These are phyloP conservation scores for Macrosiphum euphorbiae DNA, from an alignment of 2,888 invertebrate genomes.

Conservation along the genomic window DNA sequence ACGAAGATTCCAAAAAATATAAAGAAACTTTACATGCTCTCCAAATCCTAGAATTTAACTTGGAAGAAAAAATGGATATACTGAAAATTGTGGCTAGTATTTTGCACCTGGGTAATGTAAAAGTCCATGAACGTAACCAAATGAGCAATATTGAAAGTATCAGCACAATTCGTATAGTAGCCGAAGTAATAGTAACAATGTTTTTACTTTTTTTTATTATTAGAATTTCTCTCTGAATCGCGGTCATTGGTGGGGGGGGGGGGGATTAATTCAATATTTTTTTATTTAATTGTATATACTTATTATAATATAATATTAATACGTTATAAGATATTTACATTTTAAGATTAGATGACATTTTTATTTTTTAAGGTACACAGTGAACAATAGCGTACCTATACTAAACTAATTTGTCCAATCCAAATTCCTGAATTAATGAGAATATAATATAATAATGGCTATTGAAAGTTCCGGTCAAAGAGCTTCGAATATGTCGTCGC, in stretches of 20 bases:
- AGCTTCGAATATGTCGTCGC: too few species aligned
- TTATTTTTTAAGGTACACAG: neutral
- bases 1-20: constrained; percentile 88
- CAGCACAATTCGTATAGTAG: neutral
- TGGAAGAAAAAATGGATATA: constrained; percentile 87
- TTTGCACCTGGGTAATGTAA: constrained; percentile 91
- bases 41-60: constrained; percentile 89
- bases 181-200: constrained; percentile 60
- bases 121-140: constrained; percentile 73
- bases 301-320: neutral
- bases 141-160: constrained; percentile 46
- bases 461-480: too few species aligned
- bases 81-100: constrained; percentile 88
- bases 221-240: neutral
- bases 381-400: too few species aligned
- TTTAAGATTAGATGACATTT: neutral
- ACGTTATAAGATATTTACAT: neutral
- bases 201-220: neutral
- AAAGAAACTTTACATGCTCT: constrained; percentile 91
- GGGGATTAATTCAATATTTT: neutral
- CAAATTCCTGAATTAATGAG: too few species aligned
- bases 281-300: neutral
- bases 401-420: too few species aligned
- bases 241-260: neutral
- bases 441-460: too few species aligned